Evolutionary conservation across 1,140 invertebrate species (phyloP).

Genomic region (Rhagoletis pomonella): DNA sequence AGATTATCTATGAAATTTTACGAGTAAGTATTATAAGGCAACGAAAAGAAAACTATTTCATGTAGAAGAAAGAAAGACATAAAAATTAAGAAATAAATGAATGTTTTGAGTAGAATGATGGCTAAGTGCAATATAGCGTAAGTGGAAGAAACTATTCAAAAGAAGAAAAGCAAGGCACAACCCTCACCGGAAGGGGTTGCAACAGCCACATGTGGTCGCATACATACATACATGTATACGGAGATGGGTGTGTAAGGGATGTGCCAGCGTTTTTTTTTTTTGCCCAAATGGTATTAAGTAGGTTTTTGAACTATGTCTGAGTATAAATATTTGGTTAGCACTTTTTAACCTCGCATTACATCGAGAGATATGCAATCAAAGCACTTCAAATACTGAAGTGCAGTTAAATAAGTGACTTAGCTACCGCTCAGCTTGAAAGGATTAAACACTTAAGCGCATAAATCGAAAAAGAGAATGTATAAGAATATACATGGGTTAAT

Average conservation of each 20-base stretch:
- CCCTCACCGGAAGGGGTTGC: background rate
- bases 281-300: no score
- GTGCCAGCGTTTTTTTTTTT: no score
- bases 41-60: background rate
- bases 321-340: background rate
- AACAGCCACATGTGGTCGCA: background rate
- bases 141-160: conserved; percentile 16
- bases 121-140: background rate
- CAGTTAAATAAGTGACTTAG: conserved; percentile 25
- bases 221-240: background rate
- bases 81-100: background rate
- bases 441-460: background rate
- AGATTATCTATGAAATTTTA: conserved; percentile 31
- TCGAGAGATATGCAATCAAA: background rate
- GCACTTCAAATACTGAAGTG: background rate
- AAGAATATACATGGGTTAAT: no score
- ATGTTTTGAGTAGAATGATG: background rate
- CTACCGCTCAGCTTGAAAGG: conserved; percentile 3
- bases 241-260: background rate
- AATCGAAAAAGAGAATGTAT: background rate
- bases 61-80: background rate
- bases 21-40: background rate
- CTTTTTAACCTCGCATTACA: background rate
- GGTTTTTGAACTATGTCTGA: background rate
- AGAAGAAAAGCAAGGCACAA: background rate